Evolutionary conservation across 2,113 vertebrate species (phyloP).

Genomic region (Rhinolophus sinicus): DNA sequence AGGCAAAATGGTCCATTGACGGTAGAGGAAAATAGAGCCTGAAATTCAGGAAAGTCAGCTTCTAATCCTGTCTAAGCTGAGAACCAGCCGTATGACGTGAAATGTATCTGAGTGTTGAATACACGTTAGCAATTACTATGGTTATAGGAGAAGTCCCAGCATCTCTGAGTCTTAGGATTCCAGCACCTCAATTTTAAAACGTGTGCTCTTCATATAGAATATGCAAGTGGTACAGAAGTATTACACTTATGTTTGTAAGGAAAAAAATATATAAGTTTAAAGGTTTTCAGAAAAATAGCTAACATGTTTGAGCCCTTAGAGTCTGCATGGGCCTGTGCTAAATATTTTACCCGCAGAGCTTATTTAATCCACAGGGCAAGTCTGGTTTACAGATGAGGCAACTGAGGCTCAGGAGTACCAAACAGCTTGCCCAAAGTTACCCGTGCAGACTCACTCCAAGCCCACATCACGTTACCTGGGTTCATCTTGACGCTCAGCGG

Average conservation of each 20-base stretch:
- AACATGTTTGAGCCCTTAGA: background rate
- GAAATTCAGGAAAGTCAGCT: constrained; percentile 56
- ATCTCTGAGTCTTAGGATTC: background rate
- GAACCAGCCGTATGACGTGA: background rate
- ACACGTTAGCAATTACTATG: background rate
- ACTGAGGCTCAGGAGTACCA: background rate
- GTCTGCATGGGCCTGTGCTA: background rate
- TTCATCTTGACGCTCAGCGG: background rate
- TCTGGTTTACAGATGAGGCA: background rate
- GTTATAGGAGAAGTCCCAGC: background rate
- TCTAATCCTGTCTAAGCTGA: constrained; percentile 30
- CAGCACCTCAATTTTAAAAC: background rate
- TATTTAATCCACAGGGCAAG: background rate
- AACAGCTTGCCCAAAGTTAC: background rate
- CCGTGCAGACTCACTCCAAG: background rate
- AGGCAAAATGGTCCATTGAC: background rate
- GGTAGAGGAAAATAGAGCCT: background rate
- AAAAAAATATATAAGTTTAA: background rate
- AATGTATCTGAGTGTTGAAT: background rate
- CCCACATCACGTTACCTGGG: background rate
- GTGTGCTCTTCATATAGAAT: background rate
- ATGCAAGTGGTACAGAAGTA: background rate
- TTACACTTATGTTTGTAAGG: background rate
- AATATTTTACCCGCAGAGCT: background rate
- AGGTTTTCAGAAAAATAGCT: background rate